These are phyloP conservation scores for Neomonachus schauinslandi DNA, from an alignment of 2,113 vertebrate genomes.

Conservation along the genomic window DNA sequence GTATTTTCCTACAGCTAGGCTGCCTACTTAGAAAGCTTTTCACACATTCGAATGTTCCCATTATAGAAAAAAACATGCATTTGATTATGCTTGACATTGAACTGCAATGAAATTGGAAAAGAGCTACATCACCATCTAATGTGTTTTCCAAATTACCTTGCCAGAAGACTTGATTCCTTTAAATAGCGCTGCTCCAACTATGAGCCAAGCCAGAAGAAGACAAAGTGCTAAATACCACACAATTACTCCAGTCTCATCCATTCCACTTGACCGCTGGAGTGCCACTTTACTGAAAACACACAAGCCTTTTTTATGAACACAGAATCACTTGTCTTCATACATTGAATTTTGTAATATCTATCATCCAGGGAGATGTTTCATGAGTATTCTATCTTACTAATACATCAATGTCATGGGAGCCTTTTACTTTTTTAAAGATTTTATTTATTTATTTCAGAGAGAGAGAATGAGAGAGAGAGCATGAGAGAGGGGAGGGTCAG, in stretches of 20 bases:
- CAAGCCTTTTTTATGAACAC: conserved; percentile 10
- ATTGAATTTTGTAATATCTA: background rate
- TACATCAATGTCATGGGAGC: background rate
- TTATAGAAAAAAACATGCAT: conserved; percentile 25
- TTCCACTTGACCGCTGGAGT: conserved; percentile 90
- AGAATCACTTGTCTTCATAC: conserved; percentile 8
- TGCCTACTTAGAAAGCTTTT: conserved; percentile 36
- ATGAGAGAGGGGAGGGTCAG: background rate
- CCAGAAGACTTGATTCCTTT: conserved; percentile 98
- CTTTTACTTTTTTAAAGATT: background rate
- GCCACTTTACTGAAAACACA: conserved; percentile 87
- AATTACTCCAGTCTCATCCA: conserved; percentile 92
- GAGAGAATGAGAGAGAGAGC: background rate
- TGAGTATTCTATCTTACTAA: conserved; percentile 22
- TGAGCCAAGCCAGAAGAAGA: conserved; percentile 92
- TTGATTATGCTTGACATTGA: background rate
- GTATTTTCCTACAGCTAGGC: background rate
- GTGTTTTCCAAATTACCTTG: conserved; percentile 88
- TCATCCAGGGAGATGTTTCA: background rate
- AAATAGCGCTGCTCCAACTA: conserved; percentile 90
- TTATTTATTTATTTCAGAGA: background rate
- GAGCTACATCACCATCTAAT: background rate
- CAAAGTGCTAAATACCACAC: conserved; percentile 97
- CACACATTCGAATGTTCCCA: background rate
- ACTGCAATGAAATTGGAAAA: conserved; percentile 39